Evolutionary conservation across 2,888 invertebrate genomes (phyloP), one percentile per base, ranked within the genome.

Genomic region (Incurvaria masculella): DNA sequence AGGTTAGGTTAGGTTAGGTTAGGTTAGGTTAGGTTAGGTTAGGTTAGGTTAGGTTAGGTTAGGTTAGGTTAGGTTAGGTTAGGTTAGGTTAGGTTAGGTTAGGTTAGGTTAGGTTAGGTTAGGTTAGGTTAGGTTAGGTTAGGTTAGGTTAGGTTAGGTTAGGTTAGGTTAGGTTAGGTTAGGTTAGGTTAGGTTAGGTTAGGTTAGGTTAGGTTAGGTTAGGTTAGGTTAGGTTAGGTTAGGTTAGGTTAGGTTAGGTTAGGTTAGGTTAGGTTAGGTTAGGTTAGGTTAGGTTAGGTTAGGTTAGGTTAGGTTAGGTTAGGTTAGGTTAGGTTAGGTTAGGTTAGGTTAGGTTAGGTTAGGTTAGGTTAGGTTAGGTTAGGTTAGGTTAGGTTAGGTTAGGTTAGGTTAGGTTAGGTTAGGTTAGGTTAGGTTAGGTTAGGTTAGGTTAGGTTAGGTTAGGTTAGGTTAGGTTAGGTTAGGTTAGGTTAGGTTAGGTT

Each of bases 21-120:
- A 49, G 48, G 49, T 48, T 51, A 46, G 46, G 48, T 48, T 51
- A 48, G 46, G 48, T 48, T 48, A 46, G 48, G 50, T 48, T 48
- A 48, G 48, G 48, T 51, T 51, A 51, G 48, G 51, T 48, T 48
- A 48, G 51, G 50, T 50, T 47, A 47, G 47, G 47, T 47, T 47
- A 50, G 47, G 50, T 50, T 48, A 48, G 51, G 51, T 48, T 48
- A 51, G 48, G 48, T 51, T 51, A 51, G 51, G 48, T 51, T 48
- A 51, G 48, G 48, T 51, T 51, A 48, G 48, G 51, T 51, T 48
- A 51, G 48, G 48, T 51, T 51, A 48, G 51, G 51, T 51, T 48
- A 51, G 48, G 48, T 51, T 51, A 51, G 51, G 50, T 50, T 50
- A 50, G 50, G 50, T 50, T 50, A 50, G 50, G 50, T 50, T 51